Base-by-base conservation (phyloP, 92 coral and sea anemone genomes). In the Porites lobata region DNA sequence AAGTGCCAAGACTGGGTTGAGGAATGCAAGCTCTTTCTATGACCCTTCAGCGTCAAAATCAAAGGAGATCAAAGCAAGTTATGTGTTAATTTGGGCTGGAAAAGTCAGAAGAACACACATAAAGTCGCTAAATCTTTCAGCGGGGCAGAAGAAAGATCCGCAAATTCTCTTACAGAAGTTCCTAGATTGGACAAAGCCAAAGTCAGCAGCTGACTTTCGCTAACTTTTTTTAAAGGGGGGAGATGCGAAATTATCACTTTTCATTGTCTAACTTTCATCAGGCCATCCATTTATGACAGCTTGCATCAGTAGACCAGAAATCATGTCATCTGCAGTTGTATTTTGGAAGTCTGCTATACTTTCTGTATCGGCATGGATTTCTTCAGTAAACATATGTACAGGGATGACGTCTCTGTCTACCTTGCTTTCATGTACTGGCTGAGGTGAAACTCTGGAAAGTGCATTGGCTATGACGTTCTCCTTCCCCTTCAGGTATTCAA, bases 221-320 rank as follows among this genome's bases (percentile, higher is more conserved):
- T 15, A 15, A 11, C 63, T 57, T 38, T 1, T 38, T 38, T 38
- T 38, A 2, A 38, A 38, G 43, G 43, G 43, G 43, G 43, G 6
- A 38, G 43, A 38, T 3, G 43, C 6, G 4, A 38, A 5, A 38
- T 38, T 3, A 38, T 38, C 43, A 38, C 43, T 38, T 38, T 38
- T 38, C 43, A 38, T 38, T 38, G 43, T 2, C 4, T 38, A 38
- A 38, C 17, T 62, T 11, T 2, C 29, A 9, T 93, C 90, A 18
- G 93, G 90, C 93, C 91, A 90, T 81, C 91, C 93, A 43, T 92
- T 82, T 65, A 82, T 72, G 17, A 92, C 81, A 43, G 85, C 86
- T 32, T 93, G 26, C 81, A 38, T 71, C 76, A 77, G 50, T 22
- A 32, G 8, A 9, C 69, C n/a, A 22, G 69, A 77, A 1, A 52